A percentile compares a stretch with the other conserved stretches of the same genome.
Evolutionary conservation across 2,113 vertebrate genomes (phyloP).

Genomic region (Lepidothrix coronata): DNA sequence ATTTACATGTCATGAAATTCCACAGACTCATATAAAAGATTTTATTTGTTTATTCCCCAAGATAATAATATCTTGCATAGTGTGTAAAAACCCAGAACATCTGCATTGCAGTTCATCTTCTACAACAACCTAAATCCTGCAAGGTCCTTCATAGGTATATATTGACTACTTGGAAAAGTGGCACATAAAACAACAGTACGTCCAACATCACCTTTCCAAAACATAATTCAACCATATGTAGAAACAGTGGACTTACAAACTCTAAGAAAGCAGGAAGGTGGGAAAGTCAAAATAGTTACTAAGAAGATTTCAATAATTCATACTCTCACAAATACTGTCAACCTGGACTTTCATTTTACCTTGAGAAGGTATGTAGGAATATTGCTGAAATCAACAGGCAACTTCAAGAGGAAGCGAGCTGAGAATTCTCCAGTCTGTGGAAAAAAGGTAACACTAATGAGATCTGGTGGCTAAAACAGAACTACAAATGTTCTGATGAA

Average conservation of each 20-base stretch:
- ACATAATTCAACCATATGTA: background rate
- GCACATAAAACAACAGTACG: background rate
- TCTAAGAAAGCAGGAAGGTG: background rate
- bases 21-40: background rate
- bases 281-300: background rate
- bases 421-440: constrained; percentile 95
- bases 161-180: background rate
- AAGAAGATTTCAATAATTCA: constrained; percentile 3
- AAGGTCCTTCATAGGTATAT: background rate
- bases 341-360: constrained; percentile 75
- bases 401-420: constrained; percentile 94
- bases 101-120: background rate
- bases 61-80: background rate
- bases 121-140: background rate
- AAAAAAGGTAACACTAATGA: constrained; percentile 44
- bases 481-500: background rate
- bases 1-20: background rate
- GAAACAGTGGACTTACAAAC: background rate
- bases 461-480: constrained; percentile 9
- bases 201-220: background rate
- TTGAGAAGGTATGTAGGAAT: constrained; percentile 98
- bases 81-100: background rate
- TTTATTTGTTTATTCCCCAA: background rate
- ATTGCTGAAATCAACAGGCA: constrained; percentile 97
- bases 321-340: background rate